These are phyloP conservation scores for Aporophyla nigra DNA, from an alignment of 2,888 invertebrate species.

Conservation along the genomic window DNA sequence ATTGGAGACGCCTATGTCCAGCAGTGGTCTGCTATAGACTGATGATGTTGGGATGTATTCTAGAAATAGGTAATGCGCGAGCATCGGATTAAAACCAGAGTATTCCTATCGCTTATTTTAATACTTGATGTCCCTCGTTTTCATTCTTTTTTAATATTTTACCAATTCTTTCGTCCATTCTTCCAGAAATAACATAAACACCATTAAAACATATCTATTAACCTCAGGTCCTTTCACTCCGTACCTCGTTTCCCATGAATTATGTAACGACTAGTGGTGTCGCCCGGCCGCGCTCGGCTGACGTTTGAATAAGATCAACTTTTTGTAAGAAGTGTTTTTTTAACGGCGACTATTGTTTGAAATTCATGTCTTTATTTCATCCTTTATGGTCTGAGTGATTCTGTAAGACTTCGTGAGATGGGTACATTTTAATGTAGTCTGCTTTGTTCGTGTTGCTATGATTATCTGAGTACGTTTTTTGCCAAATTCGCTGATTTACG, in stretches of 20 bases:
- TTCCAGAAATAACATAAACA: constrained; percentile 65
- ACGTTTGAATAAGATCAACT: constrained; percentile 71
- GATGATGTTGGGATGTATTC: neutral
- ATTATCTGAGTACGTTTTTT: too few species aligned
- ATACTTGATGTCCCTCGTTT: neutral
- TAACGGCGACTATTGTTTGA: constrained; percentile 44
- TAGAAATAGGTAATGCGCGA: neutral
- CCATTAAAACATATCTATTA: constrained; percentile 79
- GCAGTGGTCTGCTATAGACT: too few species aligned
- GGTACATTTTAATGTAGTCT: neutral
- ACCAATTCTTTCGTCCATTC: neutral
- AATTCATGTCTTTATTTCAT: constrained; percentile 53
- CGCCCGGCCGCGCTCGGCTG: constrained; percentile 47
- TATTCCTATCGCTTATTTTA: too few species aligned
- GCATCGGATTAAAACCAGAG: neutral
- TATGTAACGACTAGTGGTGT: constrained; percentile 72
- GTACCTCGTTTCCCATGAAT: constrained; percentile 76
- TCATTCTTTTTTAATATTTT: neutral
- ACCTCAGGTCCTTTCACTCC: constrained; percentile 84
- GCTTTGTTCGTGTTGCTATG: neutral
- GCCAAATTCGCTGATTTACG: too few species aligned
- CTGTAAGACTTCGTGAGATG: neutral
- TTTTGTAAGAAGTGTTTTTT: constrained; percentile 57
- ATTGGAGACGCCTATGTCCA: too few species aligned
- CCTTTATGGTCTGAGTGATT: constrained; percentile 25